A percentile compares a stretch with the other conserved stretches of the same genome.
Conservation (phyloP, 2,888 invertebrate species). For the Coleophora flavipennella region DNA sequence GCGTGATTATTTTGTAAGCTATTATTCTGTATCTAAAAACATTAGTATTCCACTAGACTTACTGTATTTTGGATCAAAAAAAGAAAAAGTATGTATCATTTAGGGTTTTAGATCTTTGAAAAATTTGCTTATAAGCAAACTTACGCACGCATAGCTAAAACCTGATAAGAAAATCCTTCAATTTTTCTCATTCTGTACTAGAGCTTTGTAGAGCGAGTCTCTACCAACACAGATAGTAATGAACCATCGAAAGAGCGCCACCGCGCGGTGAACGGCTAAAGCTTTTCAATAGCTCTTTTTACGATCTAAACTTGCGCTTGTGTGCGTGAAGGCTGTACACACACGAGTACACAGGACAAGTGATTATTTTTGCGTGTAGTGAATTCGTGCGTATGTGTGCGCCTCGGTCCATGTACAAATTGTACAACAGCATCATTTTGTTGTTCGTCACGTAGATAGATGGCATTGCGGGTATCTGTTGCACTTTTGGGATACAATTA, state of each 20-base stretch:
- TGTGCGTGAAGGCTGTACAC: slow-evolving; percentile 53
- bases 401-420: slow-evolving; percentile 50
- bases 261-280: slow-evolving; percentile 66
- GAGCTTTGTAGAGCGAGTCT: slow-evolving; percentile 19
- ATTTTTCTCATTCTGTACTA: too few relatives aligned
- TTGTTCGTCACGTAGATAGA: slow-evolving; percentile 55
- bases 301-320: slow-evolving; percentile 31
- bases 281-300: slow-evolving; percentile 60
- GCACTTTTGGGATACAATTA: background rate
- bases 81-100: too few relatives aligned
- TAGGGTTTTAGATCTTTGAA: too few relatives aligned
- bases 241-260: slow-evolving; percentile 57
- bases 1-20: too few relatives aligned
- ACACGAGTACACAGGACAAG: slow-evolving; percentile 41
- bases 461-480: slow-evolving; percentile 52
- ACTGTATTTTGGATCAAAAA: too few relatives aligned
- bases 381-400: slow-evolving; percentile 46
- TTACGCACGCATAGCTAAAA: too few relatives aligned
- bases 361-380: slow-evolving; percentile 52
- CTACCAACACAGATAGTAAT: slow-evolving; percentile 28
- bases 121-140: too few relatives aligned
- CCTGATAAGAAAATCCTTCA: too few relatives aligned
- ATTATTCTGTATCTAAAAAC: too few relatives aligned
- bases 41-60: too few relatives aligned
- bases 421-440: slow-evolving; percentile 37